These are phyloP conservation scores for Chelmon rostratus DNA, from an alignment of 2,797 vertebrate genomes.

Conservation along the genomic window DNA sequence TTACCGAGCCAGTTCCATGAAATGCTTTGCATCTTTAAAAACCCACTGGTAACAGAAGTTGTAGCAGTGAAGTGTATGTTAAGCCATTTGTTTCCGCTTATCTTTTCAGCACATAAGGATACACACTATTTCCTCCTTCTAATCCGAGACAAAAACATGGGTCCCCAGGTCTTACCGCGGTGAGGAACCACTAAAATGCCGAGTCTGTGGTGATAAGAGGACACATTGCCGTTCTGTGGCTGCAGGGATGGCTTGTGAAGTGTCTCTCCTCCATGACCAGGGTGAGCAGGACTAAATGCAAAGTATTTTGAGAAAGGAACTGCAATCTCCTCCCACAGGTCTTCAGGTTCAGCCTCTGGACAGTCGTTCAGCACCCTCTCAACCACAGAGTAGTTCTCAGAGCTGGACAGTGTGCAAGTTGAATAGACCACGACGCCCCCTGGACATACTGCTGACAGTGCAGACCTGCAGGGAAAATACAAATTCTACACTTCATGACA, in stretches of 20 bases:
- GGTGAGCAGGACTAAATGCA: constrained; percentile 78
- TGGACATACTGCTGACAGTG: constrained; percentile 89
- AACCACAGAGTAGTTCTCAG: constrained; percentile 92
- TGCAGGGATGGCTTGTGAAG: constrained; percentile 24
- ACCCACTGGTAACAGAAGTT: neutral
- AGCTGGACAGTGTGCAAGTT: constrained; percentile 93
- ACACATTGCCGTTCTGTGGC: constrained; percentile 21
- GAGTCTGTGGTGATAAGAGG: constrained; percentile 63
- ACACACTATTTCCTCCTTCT: constrained; percentile 77
- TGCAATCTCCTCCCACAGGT: constrained; percentile 86
- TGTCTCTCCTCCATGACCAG: constrained; percentile 27
- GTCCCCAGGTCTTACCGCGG: constrained; percentile 92
- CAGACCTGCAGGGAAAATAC: constrained; percentile 86
- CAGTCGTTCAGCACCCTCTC: constrained; percentile 84
- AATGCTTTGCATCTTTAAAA: constrained; percentile 5
- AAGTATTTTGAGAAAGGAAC: constrained; percentile 87
- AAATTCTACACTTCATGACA: constrained; percentile 29
- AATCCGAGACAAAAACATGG: constrained; percentile 94
- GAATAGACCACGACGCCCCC: constrained; percentile 95
- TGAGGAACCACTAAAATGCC: constrained; percentile 93
- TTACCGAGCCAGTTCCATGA: neutral
- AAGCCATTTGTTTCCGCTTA: constrained; percentile 11
- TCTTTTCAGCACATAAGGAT: constrained; percentile 11
- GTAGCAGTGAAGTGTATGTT: neutral
- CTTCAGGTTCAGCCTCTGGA: constrained; percentile 84